Base-by-base conservation (phyloP, 2,888 invertebrate species). In the Chrysotoxum bicinctum region DNA sequence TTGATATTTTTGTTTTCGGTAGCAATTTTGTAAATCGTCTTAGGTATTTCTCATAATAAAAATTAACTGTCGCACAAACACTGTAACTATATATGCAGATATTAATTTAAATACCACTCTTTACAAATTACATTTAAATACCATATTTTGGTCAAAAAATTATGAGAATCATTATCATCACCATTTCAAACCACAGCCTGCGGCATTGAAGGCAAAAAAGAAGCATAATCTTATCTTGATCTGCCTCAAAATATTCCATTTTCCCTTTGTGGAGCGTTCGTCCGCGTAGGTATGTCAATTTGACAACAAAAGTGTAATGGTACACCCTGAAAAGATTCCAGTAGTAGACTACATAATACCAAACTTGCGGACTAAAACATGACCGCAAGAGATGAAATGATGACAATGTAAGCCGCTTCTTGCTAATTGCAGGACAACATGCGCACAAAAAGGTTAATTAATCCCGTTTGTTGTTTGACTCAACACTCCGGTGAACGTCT, bases 341-440 rank as follows among this genome's bases (percentile, higher is more conserved):
- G 37, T 26, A 66, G 43, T 50, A n/a, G n/a, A n/a, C 32, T 50
- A 14, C n/a, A 43, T 10, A 10, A 1, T 9, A 16, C 37, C 10
- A 9, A 23, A n/a, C n/a, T 16, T 16, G 32, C 26, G 14, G 21
- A 23, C 54, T 26, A 19, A n/a, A 37, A 64, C 35, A 62, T 64
- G 68, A 85, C 85, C 85, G 64, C 81, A 85, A 77, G 72, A 81
- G 62, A 76, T 77, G 76, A 69, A 56, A 45, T 68, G 73, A 74
- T 83, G 74, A 76, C 72, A 69, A 35, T 58, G 69, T 64, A 73
- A 73, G 21, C 48, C 75, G 56, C 73, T 76, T 85, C 68, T 81
- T 54, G 73, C 81, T 85, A 85, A 85, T 85, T 85, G 81, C 76
- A 69, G 54, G 54, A 40, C 62, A 81, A 85, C 73, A 66, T 78